These are phyloP conservation scores for Papilio polyxenes DNA, from an alignment of 1,140 invertebrate genomes.

Conservation along the genomic window DNA sequence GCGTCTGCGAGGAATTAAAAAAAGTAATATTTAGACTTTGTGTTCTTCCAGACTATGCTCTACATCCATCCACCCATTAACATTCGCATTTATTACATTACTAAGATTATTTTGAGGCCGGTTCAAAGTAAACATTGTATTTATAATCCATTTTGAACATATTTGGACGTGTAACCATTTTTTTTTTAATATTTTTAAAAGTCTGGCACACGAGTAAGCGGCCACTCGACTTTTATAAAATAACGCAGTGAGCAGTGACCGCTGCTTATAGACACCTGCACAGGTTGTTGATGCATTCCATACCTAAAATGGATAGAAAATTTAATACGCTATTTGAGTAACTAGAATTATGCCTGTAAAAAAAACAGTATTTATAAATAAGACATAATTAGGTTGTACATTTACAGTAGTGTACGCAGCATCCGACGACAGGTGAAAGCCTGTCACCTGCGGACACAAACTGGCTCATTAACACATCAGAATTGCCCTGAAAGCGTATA, in stretches of 20 bases:
- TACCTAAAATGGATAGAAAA: no score
- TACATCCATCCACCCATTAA: background rate
- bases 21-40: no score
- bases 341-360: background rate
- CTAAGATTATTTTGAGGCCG: background rate
- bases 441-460: conserved; percentile 23
- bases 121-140: background rate
- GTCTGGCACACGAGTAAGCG: no score
- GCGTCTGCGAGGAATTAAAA: no score
- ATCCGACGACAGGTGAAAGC: conserved; percentile 29
- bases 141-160: background rate
- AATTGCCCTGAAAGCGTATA: background rate
- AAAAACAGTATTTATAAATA: background rate
- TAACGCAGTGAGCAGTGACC: no score
- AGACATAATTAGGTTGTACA: background rate
- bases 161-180: background rate
- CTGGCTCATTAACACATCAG: conserved; percentile 5
- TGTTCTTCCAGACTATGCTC: no score
- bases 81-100: background rate
- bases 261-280: no score
- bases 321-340: no score
- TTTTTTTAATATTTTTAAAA: no score
- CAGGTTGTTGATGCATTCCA: no score
- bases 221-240: no score
- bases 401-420: background rate